phyloP scores from a whole-genome alignment of 2,888 invertebrate genomes.

The Oligia strigilis region DNA sequence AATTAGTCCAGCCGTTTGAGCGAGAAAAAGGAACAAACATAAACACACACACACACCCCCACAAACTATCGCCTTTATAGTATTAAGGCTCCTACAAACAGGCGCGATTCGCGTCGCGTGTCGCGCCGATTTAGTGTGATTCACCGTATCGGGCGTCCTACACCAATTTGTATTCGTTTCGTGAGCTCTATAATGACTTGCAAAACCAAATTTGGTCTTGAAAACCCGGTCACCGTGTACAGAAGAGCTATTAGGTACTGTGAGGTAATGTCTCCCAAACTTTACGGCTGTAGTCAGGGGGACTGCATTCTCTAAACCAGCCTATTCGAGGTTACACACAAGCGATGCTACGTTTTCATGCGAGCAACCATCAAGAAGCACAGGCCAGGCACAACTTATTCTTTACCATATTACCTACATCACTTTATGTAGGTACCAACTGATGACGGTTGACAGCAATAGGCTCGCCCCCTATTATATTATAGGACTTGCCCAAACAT shows the following conservation, averaged over 20 bases:
- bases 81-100: no score
- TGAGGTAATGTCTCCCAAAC: background rate
- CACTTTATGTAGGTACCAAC: background rate
- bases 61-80: no score
- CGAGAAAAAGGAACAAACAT: no score
- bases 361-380: background rate
- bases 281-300: no score
- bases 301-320: no score
- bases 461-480: background rate
- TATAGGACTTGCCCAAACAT: no score
- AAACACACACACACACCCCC: no score
- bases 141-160: no score
- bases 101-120: no score
- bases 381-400: background rate
- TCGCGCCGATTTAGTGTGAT: no score
- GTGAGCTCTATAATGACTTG: background rate
- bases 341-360: background rate
- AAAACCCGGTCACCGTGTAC: background rate
- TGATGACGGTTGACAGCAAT: background rate
- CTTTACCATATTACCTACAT: background rate
- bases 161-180: background rate
- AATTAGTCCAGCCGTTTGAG: no score
- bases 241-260: background rate
- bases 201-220: background rate
- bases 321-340: background rate